Conservation (phyloP, 1,140 invertebrate genomes). For the Batillaria attramentaria region DNA sequence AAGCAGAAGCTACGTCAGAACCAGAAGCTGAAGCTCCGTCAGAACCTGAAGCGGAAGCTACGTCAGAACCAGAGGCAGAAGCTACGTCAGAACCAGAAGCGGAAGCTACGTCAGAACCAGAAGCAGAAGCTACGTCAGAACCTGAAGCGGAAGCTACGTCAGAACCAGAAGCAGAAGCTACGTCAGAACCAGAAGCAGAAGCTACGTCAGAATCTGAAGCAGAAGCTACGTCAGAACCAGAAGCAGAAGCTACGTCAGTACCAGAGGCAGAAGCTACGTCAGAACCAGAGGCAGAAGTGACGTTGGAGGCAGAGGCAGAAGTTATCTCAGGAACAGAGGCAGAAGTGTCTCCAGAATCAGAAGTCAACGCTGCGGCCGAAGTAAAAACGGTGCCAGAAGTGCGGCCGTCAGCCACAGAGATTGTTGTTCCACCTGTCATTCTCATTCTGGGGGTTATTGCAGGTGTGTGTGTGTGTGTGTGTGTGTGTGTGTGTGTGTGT, state of each 20-base stretch:
- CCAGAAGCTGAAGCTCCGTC: constrained; percentile 17
- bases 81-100: constrained; percentile 32
- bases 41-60: constrained; percentile 30
- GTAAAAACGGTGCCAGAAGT: constrained; percentile 33
- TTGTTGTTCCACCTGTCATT: constrained; percentile 47
- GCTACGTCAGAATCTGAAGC: constrained; percentile 29
- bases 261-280: constrained; percentile 36
- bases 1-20: constrained; percentile 27
- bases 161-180: too few species aligned
- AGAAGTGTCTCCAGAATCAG: constrained; percentile 11
- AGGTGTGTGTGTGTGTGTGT: constrained; percentile 35
- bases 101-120: constrained; percentile 36
- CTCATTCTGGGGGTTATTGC: constrained; percentile 39
- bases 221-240: constrained; percentile 35
- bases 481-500: not conserved
- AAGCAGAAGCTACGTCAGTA: constrained; percentile 32
- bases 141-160: constrained; percentile 34
- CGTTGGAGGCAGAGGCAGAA: constrained; percentile 24
- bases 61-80: constrained; percentile 39
- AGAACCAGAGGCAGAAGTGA: constrained; percentile 24
- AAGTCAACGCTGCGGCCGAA: too few species aligned
- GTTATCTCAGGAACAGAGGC: constrained; percentile 8
- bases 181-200: constrained; percentile 38
- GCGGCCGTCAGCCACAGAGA: constrained; percentile 45
- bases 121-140: constrained; percentile 34